phyloP scores from a whole-genome alignment of 2,113 vertebrate genomes.

The Monopterus albus region DNA sequence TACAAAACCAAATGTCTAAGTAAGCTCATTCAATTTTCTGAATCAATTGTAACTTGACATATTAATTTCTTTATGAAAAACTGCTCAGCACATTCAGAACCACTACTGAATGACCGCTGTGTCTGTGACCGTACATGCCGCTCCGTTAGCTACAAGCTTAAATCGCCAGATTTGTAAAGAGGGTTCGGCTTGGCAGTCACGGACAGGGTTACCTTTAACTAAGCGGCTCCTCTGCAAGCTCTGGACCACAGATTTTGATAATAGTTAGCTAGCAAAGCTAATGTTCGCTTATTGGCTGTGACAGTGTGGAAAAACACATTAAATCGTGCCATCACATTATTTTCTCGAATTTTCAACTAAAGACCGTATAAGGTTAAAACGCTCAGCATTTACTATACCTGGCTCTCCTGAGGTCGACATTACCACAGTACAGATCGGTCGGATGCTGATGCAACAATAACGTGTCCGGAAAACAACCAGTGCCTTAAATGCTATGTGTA shows the following conservation, averaged over 20 bases:
- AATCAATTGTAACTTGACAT: too few relatives aligned
- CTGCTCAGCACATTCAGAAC: too few relatives aligned
- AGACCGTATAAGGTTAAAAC: neutral
- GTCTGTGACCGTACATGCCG: too few relatives aligned
- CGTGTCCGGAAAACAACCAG: conserved; percentile 69
- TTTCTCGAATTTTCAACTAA: neutral
- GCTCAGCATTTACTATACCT: conserved; percentile 56
- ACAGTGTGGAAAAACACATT: neutral
- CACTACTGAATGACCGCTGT: too few relatives aligned
- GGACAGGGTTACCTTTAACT: neutral
- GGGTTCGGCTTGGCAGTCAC: neutral
- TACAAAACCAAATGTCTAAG: too few relatives aligned
- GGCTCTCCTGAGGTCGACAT: conserved; percentile 77
- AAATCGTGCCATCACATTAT: neutral
- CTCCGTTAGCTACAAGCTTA: too few relatives aligned
- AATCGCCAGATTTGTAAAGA: too few relatives aligned
- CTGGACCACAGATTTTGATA: too few relatives aligned
- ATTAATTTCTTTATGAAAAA: too few relatives aligned
- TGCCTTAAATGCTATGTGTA: neutral
- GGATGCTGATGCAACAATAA: conserved; percentile 85
- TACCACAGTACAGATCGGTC: neutral
- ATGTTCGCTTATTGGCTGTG: neutral
- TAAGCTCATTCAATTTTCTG: too few relatives aligned
- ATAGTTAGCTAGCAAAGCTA: conserved; percentile 26
- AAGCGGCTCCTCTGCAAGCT: neutral